These are phyloP conservation scores for Catharus minimus DNA, from an alignment of 2,113 vertebrate species.

Conservation along the genomic window DNA sequence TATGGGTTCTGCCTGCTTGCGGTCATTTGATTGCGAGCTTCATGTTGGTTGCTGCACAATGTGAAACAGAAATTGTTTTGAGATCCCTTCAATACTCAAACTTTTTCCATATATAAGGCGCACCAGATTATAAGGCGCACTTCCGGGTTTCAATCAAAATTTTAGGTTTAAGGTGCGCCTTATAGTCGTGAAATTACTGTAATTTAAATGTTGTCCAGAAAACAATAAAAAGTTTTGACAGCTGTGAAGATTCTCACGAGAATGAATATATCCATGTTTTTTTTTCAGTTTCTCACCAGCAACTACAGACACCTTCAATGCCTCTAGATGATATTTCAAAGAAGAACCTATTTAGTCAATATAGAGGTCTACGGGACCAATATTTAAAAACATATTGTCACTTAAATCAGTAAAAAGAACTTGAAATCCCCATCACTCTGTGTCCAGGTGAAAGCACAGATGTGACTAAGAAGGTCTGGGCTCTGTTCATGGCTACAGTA, in stretches of 20 bases:
- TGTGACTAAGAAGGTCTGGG: not conserved
- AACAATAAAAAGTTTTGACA: not conserved
- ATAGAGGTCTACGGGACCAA: not conserved
- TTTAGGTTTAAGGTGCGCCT: too few species aligned
- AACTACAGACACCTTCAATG: not conserved
- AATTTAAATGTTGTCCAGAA: not conserved
- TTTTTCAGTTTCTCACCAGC: not conserved
- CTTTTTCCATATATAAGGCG: too few species aligned
- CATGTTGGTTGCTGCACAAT: too few species aligned
- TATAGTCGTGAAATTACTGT: too few species aligned
- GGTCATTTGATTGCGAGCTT: too few species aligned
- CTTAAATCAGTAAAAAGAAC: not conserved
- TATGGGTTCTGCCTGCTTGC: too few species aligned
- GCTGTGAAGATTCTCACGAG: not conserved
- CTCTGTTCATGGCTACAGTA: not conserved
- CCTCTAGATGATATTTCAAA: not conserved
- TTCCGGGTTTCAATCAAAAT: too few species aligned
- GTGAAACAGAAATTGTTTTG: too few species aligned
- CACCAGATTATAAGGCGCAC: too few species aligned
- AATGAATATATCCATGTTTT: not conserved
- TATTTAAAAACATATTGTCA: not conserved
- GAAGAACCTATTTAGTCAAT: not conserved
- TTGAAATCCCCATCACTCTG: not conserved
- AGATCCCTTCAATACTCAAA: too few species aligned
- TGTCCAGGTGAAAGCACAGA: not conserved